These are phyloP conservation scores for Pseudopipra pipra DNA, from an alignment of 2,113 vertebrate species.

Conservation along the genomic window DNA sequence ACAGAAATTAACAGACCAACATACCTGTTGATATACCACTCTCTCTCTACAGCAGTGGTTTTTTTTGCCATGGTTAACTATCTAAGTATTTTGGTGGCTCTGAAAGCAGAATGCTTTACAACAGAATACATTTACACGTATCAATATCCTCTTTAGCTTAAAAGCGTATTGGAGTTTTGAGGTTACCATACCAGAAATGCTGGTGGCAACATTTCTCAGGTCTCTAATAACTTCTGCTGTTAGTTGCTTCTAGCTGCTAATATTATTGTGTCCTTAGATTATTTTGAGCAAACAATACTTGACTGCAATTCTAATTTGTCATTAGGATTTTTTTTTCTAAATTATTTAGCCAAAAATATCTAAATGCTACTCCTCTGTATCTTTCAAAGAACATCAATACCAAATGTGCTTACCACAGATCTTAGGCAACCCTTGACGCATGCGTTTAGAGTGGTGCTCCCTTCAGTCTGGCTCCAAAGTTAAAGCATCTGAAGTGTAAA, in stretches of 20 bases:
- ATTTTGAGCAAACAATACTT: neutral
- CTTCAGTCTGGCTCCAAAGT: slow-evolving; percentile 1
- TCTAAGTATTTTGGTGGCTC: neutral
- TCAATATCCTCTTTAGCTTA: neutral
- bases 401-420: neutral
- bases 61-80: neutral
- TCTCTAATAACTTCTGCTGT: neutral
- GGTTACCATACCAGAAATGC: neutral
- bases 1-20: neutral
- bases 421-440: neutral
- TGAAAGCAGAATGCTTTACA: neutral
- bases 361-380: neutral
- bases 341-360: neutral
- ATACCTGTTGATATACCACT: neutral
- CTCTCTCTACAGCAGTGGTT: neutral
- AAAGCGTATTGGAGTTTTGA: neutral
- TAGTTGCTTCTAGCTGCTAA: neutral
- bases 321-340: neutral
- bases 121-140: neutral
- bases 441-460: neutral
- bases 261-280: neutral
- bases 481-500: slow-evolving; percentile 63
- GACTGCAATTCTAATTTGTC: neutral
- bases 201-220: neutral
- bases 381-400: neutral